These are phyloP conservation scores for Drosophila teissieri DNA, from an alignment of 1,140 invertebrate species.

Conservation along the genomic window DNA sequence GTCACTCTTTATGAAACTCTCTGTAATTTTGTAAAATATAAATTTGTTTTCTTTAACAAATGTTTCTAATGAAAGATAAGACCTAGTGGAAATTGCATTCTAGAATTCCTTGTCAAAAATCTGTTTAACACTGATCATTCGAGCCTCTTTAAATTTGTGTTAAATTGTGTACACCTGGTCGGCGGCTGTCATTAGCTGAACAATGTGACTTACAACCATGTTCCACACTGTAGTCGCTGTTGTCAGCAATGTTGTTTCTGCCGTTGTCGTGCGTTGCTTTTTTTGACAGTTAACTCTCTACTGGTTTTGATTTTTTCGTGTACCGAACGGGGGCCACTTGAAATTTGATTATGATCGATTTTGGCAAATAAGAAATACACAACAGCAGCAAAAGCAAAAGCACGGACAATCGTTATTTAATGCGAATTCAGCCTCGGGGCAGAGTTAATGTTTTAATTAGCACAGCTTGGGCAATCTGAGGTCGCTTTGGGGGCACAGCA, in stretches of 20 bases:
- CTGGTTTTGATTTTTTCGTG: constrained; percentile 40
- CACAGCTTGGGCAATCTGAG: constrained; percentile 24
- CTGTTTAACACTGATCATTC: not conserved
- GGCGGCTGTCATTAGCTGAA: not conserved
- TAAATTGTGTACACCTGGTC: not conserved
- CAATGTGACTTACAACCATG: constrained; percentile 1
- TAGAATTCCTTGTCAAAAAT: not conserved
- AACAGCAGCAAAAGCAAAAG: constrained; percentile 2
- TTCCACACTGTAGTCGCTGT: constrained; percentile 22
- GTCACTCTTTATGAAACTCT: not conserved
- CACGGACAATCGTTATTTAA: constrained; percentile 29
- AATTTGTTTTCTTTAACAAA: too few species aligned
- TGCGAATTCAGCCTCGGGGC: constrained; percentile 37
- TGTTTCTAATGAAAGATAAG: not conserved
- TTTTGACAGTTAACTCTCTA: constrained; percentile 47
- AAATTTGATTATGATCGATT: constrained; percentile 31
- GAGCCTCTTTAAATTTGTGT: not conserved
- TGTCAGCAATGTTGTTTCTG: constrained; percentile 34
- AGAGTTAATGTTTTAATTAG: constrained; percentile 51
- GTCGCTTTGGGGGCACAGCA: constrained; percentile 12
- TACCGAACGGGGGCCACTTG: constrained; percentile 30
- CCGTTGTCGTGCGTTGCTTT: constrained; percentile 38
- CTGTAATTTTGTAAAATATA: too few species aligned
- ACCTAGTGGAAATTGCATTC: too few species aligned
- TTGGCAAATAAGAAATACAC: constrained; percentile 12